Percentiles rank a stretch among this genome's conserved stretches.
phyloP scores from a whole-genome alignment of 2,797 vertebrate species.

The Pseudocheirus occidentalis region DNA sequence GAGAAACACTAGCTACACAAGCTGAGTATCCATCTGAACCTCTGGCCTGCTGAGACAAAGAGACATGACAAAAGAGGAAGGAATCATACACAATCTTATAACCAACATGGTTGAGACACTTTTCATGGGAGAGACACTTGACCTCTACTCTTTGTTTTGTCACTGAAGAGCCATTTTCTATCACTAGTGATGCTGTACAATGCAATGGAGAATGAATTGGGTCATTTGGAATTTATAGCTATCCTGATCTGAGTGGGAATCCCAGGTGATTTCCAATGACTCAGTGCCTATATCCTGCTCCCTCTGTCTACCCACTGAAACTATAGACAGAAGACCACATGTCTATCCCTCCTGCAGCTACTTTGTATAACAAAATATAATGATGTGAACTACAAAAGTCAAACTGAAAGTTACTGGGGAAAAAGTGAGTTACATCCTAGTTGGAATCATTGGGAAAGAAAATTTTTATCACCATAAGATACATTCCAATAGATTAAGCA shows the following conservation, averaged over 20 bases:
- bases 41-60: neutral
- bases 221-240: neutral
- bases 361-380: neutral
- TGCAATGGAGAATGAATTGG: neutral
- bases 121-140: neutral
- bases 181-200: neutral
- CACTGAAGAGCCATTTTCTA: neutral
- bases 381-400: neutral
- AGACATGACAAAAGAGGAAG: neutral
- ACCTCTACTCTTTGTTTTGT: neutral
- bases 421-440: neutral
- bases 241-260: neutral
- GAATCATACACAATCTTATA: neutral
- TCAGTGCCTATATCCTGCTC: neutral
- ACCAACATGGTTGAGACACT: neutral
- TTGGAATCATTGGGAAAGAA: neutral
- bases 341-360: neutral
- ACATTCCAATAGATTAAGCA: neutral
- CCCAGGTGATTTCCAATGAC: neutral
- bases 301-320: neutral
- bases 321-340: neutral
- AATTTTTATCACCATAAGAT: neutral
- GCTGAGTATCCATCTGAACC: neutral
- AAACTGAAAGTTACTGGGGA: neutral
- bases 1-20: neutral